A percentile compares a stretch with the other conserved stretches of the same genome.
Conservation (phyloP, 2,888 invertebrate species). For the Ophion ventricosus region DNA sequence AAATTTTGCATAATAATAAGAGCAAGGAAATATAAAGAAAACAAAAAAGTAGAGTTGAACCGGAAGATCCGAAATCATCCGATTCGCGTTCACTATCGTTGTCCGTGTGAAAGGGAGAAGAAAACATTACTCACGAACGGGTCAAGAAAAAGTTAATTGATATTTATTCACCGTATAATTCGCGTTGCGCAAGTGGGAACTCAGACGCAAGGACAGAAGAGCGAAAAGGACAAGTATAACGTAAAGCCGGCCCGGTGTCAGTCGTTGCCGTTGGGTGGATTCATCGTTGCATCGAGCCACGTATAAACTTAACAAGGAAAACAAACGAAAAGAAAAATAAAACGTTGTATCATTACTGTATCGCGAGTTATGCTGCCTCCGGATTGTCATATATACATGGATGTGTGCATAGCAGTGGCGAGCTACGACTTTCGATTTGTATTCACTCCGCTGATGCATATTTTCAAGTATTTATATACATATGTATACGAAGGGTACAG, state of each 20-base stretch:
- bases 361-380: slow-evolving; percentile 14
- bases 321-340: neutral
- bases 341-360: neutral
- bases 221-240: slow-evolving; percentile 14
- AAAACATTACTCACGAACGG: neutral
- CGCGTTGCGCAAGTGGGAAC: slow-evolving; percentile 33
- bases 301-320: neutral
- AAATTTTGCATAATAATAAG: no score
- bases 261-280: neutral
- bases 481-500: neutral
- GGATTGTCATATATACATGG: slow-evolving; percentile 3
- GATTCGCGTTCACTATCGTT: neutral
- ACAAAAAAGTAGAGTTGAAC: no score
- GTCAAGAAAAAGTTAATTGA: neutral
- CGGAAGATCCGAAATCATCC: neutral
- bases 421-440: neutral
- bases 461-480: neutral
- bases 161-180: slow-evolving; percentile 27
- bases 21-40: no score
- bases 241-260: neutral
- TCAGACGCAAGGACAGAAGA: slow-evolving; percentile 12
- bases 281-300: neutral
- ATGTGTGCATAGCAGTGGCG: neutral
- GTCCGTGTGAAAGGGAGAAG: neutral
- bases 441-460: slow-evolving; percentile 18